These are phyloP conservation scores for Bambusicola thoracicus DNA, from an alignment of 2,113 vertebrate genomes.

Conservation along the genomic window DNA sequence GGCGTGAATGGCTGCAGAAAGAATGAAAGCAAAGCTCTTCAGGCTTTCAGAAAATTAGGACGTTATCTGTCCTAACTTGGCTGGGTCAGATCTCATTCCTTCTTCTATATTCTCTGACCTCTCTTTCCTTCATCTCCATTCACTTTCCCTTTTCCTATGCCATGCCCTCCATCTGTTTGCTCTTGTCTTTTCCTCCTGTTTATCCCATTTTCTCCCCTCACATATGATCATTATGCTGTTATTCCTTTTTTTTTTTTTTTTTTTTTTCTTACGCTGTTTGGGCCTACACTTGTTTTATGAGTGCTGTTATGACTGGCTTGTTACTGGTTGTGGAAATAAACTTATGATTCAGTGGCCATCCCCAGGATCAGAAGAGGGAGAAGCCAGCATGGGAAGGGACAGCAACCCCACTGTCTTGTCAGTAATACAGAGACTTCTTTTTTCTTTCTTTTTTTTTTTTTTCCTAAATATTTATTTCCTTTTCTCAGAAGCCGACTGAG, in stretches of 20 bases:
- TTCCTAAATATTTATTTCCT: too few species aligned
- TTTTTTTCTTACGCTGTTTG: too few species aligned
- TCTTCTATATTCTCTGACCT: not conserved
- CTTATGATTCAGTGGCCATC: too few species aligned
- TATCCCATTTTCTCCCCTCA: not conserved
- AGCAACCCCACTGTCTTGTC: too few species aligned
- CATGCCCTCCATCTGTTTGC: not conserved
- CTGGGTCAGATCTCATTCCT: not conserved
- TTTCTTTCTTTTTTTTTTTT: too few species aligned
- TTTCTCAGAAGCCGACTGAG: too few species aligned
- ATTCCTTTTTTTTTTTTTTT: not conserved
- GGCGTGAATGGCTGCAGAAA: not conserved
- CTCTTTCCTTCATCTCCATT: not conserved
- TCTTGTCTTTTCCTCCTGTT: rapidly evolving
- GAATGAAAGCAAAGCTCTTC: not conserved
- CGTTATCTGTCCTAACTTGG: not conserved
- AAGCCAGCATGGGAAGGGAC: too few species aligned
- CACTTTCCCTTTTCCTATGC: not conserved
- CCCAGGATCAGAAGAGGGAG: too few species aligned
- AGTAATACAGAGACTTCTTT: too few species aligned
- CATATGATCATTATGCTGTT: not conserved
- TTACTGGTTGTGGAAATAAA: too few species aligned
- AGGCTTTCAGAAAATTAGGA: not conserved
- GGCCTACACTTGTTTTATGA: too few species aligned
- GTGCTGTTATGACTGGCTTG: too few species aligned